These are phyloP conservation scores for Orycteropus afer DNA, from an alignment of 2,113 vertebrate species.

Conservation along the genomic window DNA sequence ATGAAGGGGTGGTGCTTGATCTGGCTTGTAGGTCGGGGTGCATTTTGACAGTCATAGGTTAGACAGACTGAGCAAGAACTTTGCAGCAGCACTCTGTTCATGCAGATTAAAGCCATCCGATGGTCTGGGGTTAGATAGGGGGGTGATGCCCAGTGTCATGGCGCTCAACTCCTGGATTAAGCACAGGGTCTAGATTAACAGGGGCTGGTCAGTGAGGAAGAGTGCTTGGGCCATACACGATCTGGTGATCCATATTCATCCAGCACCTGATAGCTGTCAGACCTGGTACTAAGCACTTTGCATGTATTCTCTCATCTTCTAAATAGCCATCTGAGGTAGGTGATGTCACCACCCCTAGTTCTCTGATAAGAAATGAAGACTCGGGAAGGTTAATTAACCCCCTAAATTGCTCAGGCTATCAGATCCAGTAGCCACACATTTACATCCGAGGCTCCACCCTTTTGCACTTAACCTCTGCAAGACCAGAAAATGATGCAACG, in stretches of 20 bases:
- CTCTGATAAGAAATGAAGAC: background rate
- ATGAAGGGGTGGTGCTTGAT: accelerated
- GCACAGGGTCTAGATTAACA: background rate
- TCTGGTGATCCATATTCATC: accelerated
- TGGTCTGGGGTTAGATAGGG: too few species aligned
- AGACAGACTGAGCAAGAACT: background rate
- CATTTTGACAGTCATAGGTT: too few species aligned
- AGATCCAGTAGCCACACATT: accelerated
- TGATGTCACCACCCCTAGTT: background rate
- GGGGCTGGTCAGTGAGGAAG: too few species aligned
- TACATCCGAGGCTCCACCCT: accelerated
- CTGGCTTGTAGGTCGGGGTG: background rate
- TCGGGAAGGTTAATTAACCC: background rate
- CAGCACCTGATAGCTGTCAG: background rate
- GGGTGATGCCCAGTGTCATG: background rate
- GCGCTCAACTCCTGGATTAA: too few species aligned
- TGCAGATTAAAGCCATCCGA: accelerated
- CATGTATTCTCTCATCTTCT: background rate
- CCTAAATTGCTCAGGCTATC: accelerated
- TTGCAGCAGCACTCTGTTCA: accelerated
- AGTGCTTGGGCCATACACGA: too few species aligned
- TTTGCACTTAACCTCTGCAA: too few species aligned
- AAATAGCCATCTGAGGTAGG: too few species aligned
- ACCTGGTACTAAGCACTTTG: background rate
- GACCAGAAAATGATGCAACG: accelerated